Percentiles rank a stretch among this genome's conserved stretches.
Conservation (phyloP, 1,140 invertebrate genomes). For the Calephelis virginiensis region DNA sequence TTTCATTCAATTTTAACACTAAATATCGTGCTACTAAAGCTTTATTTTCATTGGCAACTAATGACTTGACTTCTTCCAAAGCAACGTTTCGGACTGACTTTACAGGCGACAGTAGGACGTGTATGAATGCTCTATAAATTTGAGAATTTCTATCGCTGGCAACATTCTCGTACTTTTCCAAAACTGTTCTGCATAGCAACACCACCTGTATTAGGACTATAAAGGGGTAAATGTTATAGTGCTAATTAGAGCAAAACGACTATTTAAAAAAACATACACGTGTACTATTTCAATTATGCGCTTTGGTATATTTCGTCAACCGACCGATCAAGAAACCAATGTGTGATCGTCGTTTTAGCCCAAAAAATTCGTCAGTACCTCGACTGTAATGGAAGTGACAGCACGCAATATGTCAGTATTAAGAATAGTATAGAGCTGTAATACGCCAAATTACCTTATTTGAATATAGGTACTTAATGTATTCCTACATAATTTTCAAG, state of each 20-base stretch:
- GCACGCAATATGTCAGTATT: too few species aligned
- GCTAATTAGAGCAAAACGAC: slow-evolving; percentile 36
- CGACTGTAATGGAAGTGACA: too few species aligned
- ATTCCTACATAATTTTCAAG: too few species aligned
- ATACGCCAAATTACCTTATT: too few species aligned
- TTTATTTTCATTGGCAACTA: slow-evolving; percentile 47
- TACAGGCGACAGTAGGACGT: slow-evolving; percentile 50
- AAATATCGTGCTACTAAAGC: slow-evolving; percentile 54
- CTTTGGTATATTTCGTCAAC: too few species aligned
- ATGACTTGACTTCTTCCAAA: slow-evolving; percentile 45
- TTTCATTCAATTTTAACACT: slow-evolving; percentile 58
- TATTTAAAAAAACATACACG: background rate
- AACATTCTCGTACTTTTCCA: slow-evolving; percentile 62
- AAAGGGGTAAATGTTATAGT: slow-evolving; percentile 75
- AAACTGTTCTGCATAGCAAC: slow-evolving; percentile 67
- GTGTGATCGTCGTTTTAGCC: too few species aligned
- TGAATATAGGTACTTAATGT: too few species aligned
- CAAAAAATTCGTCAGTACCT: too few species aligned
- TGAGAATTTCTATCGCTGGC: slow-evolving; percentile 53
- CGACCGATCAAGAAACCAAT: too few species aligned
- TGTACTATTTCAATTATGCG: too few species aligned
- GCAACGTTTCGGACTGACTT: slow-evolving; percentile 51
- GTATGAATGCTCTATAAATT: slow-evolving; percentile 55
- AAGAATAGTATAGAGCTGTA: too few species aligned
- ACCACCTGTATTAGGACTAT: slow-evolving; percentile 75